A percentile compares a stretch with the other conserved stretches of the same genome.
Conservation (phyloP, 2,113 vertebrate genomes). For the Apodemus speciosus region DNA sequence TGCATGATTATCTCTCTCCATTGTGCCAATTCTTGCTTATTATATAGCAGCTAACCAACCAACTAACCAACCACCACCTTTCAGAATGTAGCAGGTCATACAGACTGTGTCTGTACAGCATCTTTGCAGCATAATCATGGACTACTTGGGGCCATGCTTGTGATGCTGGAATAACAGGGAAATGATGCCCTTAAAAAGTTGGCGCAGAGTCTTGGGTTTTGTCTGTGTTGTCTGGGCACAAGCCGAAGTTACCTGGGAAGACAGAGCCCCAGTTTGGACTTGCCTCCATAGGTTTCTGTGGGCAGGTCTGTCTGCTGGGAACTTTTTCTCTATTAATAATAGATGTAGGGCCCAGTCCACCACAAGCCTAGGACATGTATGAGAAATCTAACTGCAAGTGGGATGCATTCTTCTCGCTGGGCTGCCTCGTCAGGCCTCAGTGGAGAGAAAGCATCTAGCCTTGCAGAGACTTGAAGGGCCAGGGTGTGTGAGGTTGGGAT, state of each 20-base stretch:
- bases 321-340: background rate
- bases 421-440: too few species aligned
- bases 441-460: too few species aligned
- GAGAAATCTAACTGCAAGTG: background rate
- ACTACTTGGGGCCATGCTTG: background rate
- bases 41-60: background rate
- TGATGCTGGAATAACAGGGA: background rate
- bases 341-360: background rate
- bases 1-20: background rate
- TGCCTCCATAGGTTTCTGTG: background rate
- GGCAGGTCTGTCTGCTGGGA: background rate
- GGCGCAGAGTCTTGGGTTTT: background rate
- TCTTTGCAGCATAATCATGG: background rate
- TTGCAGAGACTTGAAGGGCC: too few species aligned
- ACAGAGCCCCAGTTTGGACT: background rate
- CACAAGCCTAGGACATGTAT: background rate
- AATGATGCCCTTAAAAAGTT: conserved; percentile 10
- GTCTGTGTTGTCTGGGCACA: background rate
- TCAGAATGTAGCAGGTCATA: background rate
- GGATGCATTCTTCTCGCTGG: too few species aligned
- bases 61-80: background rate
- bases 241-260: background rate
- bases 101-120: background rate
- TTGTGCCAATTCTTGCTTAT: background rate
- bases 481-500: too few species aligned